Base-by-base conservation (phyloP, 1,140 invertebrate genomes). In the Frieseomelitta varia region DNA sequence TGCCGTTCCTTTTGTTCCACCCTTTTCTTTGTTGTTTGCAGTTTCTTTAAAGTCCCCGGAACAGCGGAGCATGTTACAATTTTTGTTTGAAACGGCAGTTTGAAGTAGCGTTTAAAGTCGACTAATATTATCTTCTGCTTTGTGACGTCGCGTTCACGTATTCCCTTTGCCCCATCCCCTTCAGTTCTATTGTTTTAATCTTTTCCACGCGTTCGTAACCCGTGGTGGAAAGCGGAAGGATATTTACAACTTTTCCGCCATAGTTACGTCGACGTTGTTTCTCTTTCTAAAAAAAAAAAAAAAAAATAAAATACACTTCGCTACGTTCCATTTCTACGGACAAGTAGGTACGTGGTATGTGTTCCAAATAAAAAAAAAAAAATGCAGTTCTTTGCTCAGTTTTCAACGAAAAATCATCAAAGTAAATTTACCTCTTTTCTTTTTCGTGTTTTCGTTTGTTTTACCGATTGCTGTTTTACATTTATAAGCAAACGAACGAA, bases 41-140 rank as follows among this genome's bases (percentile, higher is more conserved):
- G 55, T 73, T 53, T 24, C 69, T 63, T 53, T 27, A 30, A 61
- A 73, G 69, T 24, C 34, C n/a, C 56, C 21, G 39, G 1, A 12
- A 53, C 69, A 30, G 55, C 24, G 27, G 21, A 34, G 39, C 17
- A 51, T 72, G 30, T 80, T 69, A 34, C 78, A 71, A 79, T 56
- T 80, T 72, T 73, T 58, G 24, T 73, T 81, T 63, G 69, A 61
- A 81, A 39, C 55, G 72, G 17, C 56, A 63, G 69, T 73, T 27
- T 63, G 55, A 81, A 73, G 55, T 63, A 34, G 39, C 79, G 69
- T 81, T 81, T 53, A 63, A 73, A 81, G n/a, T 61, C 69, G 39
- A 21, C 69, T 53, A 63, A 81, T 72, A 63, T 73, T 61, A 61
- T 73, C 68, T 73, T 63, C 65, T 55, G 77, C 51, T 79, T 34